These are phyloP conservation scores for Cassiopea xamachana DNA, from an alignment of 30 jellyfish, hydroid and myxozoan species.

Conservation along the genomic window DNA sequence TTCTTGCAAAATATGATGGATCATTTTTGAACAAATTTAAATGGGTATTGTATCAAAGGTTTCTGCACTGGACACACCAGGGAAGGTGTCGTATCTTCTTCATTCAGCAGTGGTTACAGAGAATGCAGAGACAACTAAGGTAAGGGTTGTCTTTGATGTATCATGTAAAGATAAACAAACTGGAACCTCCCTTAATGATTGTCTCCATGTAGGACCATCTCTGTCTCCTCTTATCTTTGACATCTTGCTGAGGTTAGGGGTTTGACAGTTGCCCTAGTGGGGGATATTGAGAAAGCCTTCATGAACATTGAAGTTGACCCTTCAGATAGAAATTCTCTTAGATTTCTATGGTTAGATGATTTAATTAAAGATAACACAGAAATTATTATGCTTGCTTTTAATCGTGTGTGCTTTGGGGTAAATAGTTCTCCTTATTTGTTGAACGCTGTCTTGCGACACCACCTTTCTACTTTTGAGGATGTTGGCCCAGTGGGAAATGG, in stretches of 20 bases:
- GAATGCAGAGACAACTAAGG: neutral
- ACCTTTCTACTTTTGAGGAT: neutral
- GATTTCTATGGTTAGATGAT: neutral
- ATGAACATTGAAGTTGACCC: neutral
- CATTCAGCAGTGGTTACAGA: slow-evolving; percentile 28
- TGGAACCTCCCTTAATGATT: slow-evolving; percentile 23
- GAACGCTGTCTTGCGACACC: slow-evolving; percentile 41
- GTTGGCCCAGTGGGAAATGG: slow-evolving; percentile 40
- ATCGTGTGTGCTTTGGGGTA: slow-evolving; percentile 48
- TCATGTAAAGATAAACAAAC: slow-evolving; percentile 2
- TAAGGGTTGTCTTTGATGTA: neutral
- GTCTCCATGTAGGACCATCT: slow-evolving; percentile 33
- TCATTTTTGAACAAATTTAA: neutral
- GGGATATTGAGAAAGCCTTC: neutral
- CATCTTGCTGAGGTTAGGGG: neutral
- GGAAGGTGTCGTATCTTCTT: slow-evolving; percentile 14
- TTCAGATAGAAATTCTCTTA: neutral
- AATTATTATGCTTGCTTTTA: neutral
- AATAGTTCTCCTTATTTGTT: slow-evolving; percentile 38
- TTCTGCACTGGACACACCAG: slow-evolving; percentile 6
- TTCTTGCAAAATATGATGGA: slow-evolving; percentile 1
- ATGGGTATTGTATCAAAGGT: slow-evolving; percentile 2
- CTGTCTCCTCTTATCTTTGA: slow-evolving; percentile 33
- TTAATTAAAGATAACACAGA: neutral
- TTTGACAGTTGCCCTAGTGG: slow-evolving; percentile 8